Conservation (phyloP, 2,797 vertebrate genomes). For the Chiloscyllium punctatum region DNA sequence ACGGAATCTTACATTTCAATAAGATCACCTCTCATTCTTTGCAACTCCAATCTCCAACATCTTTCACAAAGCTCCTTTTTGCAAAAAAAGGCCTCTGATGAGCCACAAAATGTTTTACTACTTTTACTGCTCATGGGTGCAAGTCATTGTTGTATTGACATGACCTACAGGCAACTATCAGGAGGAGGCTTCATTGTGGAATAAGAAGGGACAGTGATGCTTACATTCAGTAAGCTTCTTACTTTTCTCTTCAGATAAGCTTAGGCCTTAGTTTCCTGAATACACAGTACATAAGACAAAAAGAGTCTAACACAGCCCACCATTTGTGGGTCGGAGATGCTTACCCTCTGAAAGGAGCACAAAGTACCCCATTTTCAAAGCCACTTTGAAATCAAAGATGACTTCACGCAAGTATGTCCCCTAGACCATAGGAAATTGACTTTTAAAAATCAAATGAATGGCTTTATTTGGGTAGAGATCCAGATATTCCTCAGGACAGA, state of each 20-base stretch:
- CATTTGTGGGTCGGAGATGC: background rate
- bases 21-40: no score
- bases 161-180: background rate
- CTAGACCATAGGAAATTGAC: no score
- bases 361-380: background rate
- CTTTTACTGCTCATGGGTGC: background rate
- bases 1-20: no score
- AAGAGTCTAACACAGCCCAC: background rate
- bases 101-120: background rate
- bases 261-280: background rate
- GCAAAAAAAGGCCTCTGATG: background rate
- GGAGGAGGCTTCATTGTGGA: background rate
- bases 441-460: no score
- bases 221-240: background rate
- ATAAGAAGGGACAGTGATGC: background rate
- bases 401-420: background rate
- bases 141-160: background rate
- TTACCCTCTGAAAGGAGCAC: background rate
- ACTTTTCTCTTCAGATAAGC: background rate
- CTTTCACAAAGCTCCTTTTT: background rate
- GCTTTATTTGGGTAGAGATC: background rate
- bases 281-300: background rate
- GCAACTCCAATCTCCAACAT: background rate
- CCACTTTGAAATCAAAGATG: background rate
- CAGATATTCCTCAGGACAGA: background rate